A percentile compares a stretch with the other conserved stretches of the same genome.
phyloP scores from a whole-genome alignment of 2,113 vertebrate genomes.

The Xiphophorus maculatus region DNA sequence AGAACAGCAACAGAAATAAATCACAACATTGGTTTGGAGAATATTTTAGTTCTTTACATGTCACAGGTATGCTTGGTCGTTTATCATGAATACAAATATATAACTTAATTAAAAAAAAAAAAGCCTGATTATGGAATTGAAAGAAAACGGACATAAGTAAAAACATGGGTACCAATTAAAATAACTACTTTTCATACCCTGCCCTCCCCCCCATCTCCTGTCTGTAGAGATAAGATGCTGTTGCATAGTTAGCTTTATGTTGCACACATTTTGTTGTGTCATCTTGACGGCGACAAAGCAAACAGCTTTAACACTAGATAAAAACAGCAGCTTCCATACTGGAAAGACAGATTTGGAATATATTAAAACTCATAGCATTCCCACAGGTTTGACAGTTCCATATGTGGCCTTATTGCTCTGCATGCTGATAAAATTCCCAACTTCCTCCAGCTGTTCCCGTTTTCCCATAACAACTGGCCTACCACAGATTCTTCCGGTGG shows the following conservation, averaged over 20 bases:
- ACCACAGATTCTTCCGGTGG: background rate
- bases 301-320: background rate
- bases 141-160: slow-evolving; percentile 11
- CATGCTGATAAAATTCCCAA: background rate
- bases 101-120: slow-evolving; percentile 33
- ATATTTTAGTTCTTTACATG: slow-evolving; percentile 15
- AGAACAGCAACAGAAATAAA: slow-evolving; percentile 2
- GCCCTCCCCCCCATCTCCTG: accelerated
- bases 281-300: background rate
- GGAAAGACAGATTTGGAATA: slow-evolving; percentile 2
- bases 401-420: slow-evolving; percentile 37
- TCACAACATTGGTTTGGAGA: slow-evolving; percentile 3
- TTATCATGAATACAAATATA: slow-evolving; percentile 14
- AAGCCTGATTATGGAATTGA: background rate
- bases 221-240: slow-evolving; percentile 8
- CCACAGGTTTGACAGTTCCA: background rate
- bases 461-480: background rate
- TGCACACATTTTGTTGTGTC: background rate
- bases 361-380: slow-evolving; percentile 1
- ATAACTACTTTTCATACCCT: background rate
- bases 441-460: slow-evolving; percentile 1
- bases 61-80: slow-evolving; percentile 14
- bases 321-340: slow-evolving; percentile 4
- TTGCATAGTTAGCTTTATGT: slow-evolving; percentile 47
- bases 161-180: slow-evolving; percentile 17